These are phyloP conservation scores for Athetis lepigone DNA, from an alignment of 2,888 invertebrate species.

Conservation along the genomic window DNA sequence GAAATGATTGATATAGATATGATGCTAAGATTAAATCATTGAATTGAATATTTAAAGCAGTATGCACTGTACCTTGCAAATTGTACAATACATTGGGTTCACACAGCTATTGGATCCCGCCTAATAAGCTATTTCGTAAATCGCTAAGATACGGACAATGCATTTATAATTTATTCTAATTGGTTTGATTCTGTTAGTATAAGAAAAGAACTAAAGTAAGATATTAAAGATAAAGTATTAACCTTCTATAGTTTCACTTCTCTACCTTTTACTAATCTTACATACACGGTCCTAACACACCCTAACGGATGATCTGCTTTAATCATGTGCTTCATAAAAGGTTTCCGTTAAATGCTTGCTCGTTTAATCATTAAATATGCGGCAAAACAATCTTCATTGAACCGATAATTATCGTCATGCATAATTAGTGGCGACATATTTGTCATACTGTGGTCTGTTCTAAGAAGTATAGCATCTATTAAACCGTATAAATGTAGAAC, in stretches of 20 bases:
- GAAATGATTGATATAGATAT: background rate
- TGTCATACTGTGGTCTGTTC: conserved; percentile 60
- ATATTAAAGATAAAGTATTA: conserved; percentile 26
- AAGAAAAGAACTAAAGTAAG: conserved; percentile 30
- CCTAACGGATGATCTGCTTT: conserved; percentile 5
- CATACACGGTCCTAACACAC: background rate
- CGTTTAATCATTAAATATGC: conserved; percentile 47
- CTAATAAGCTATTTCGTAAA: background rate
- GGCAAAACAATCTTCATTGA: conserved; percentile 61
- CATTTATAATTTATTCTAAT: conserved; percentile 26
- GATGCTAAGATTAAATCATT: background rate
- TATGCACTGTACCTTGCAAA: background rate
- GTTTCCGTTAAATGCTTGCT: conserved; percentile 28
- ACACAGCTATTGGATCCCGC: background rate
- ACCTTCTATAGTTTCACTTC: conserved; percentile 25
- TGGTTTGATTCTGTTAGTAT: conserved; percentile 23
- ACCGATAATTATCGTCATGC: conserved; percentile 59
- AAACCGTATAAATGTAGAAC: conserved; percentile 70
- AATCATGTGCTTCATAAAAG: conserved; percentile 19
- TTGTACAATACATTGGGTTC: background rate
- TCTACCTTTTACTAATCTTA: background rate
- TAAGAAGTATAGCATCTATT: conserved; percentile 58
- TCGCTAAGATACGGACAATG: background rate
- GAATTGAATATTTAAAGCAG: background rate
- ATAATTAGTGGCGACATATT: conserved; percentile 68